A percentile compares a stretch with the other conserved stretches of the same genome.
Evolutionary conservation across 2,113 vertebrate genomes (phyloP).

Genomic region (Peucedramus taeniatus): DNA sequence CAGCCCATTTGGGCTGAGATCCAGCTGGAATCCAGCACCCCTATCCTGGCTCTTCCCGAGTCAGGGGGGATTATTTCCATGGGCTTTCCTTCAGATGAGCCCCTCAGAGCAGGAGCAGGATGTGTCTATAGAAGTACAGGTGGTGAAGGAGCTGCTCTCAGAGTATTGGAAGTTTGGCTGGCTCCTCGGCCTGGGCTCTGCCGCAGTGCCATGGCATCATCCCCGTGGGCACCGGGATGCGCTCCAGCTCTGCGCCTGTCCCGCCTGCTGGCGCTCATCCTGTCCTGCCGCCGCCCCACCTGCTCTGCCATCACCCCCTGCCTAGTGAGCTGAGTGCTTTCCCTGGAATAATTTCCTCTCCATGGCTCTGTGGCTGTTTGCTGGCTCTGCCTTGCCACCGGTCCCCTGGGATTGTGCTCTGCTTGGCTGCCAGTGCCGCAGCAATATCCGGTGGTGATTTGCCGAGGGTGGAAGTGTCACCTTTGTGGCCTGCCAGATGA

Average conservation of each 20-base stretch:
- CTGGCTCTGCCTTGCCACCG: accelerated
- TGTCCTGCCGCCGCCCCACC: not conserved
- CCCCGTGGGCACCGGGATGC: accelerated
- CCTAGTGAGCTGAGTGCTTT: not conserved
- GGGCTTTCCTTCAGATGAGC: not conserved
- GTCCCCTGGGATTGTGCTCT: accelerated
- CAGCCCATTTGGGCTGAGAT: not conserved
- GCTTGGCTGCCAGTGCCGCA: not conserved
- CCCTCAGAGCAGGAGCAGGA: accelerated
- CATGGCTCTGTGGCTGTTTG: accelerated
- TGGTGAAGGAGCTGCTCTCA: accelerated
- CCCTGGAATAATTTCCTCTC: not conserved
- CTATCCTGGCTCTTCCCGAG: accelerated
- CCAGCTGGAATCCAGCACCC: not conserved
- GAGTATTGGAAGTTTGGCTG: not conserved
- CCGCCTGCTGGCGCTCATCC: not conserved
- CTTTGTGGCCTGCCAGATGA: not conserved
- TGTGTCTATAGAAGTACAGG: not conserved
- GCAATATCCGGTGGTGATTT: not conserved
- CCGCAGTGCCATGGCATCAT: accelerated
- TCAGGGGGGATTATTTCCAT: not conserved
- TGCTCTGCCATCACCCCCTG: not conserved
- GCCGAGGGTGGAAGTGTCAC: not conserved
- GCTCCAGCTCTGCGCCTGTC: not conserved
- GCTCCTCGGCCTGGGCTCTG: not conserved